These are phyloP conservation scores for Cryptus armator DNA, from an alignment of 2,888 invertebrate species.

Conservation along the genomic window DNA sequence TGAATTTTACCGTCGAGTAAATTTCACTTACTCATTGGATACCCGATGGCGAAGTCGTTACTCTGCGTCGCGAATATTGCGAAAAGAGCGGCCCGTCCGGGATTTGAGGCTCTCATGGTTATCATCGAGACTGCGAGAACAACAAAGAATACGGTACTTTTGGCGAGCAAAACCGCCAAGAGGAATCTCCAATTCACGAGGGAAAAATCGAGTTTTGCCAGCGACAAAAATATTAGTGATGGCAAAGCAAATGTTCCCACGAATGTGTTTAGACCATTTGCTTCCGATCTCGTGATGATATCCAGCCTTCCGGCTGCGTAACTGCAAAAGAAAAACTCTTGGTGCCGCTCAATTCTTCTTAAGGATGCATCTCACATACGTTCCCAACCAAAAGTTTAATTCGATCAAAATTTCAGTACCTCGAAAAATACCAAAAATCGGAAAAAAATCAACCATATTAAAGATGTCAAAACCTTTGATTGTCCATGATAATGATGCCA, in stretches of 20 bases:
- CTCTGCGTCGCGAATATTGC: slow-evolving; percentile 98
- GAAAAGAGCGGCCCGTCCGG: slow-evolving; percentile 95
- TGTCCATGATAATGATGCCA: too few relatives aligned
- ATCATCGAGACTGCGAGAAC: slow-evolving; percentile 92
- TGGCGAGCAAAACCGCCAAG: slow-evolving; percentile 93
- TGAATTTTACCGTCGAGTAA: not conserved
- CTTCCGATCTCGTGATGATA: slow-evolving; percentile 93
- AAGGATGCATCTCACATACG: too few relatives aligned
- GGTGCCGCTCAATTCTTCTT: slow-evolving; percentile 3
- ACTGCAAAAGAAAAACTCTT: slow-evolving; percentile 84
- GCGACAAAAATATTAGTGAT: slow-evolving; percentile 95
- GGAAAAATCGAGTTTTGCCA: slow-evolving; percentile 93
- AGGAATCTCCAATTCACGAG: slow-evolving; percentile 97
- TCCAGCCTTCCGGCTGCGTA: slow-evolving; percentile 94
- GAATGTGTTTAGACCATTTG: slow-evolving; percentile 96
- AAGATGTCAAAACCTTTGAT: too few relatives aligned
- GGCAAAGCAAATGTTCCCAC: slow-evolving; percentile 97
- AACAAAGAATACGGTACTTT: slow-evolving; percentile 93
- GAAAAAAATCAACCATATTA: too few relatives aligned
- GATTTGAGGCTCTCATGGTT: slow-evolving; percentile 92
- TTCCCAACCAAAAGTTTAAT: too few relatives aligned
- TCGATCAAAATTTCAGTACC: too few relatives aligned
- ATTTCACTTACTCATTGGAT: slow-evolving; percentile 93
- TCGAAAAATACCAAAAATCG: too few relatives aligned
- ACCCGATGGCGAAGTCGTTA: slow-evolving; percentile 98